Evolutionary conservation across 2,888 invertebrate species (phyloP).

Genomic region (Raillietiella orientalis): DNA sequence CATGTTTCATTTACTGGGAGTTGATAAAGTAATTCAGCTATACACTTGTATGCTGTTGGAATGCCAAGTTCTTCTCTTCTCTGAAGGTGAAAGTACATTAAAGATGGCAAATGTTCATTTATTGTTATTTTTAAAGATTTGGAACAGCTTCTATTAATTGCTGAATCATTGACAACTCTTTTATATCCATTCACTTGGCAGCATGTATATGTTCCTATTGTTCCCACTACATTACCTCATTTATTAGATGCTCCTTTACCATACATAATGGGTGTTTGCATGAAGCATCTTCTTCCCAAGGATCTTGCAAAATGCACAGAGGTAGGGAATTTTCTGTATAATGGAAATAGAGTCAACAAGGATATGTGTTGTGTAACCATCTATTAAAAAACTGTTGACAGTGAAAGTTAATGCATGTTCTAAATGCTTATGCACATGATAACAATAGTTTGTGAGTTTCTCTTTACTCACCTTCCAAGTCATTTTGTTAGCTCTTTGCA

Average conservation of each 20-base stretch:
- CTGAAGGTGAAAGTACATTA: conserved; percentile 27
- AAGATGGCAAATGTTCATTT: conserved; percentile 1
- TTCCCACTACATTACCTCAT: conserved; percentile 74
- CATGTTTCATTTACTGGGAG: conserved; percentile 57
- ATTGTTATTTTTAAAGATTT: conserved; percentile 29
- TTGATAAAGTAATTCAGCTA: conserved; percentile 67
- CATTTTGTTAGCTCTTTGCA: too few relatives aligned
- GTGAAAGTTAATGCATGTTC: too few relatives aligned
- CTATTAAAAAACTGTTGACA: too few relatives aligned
- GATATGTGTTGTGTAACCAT: too few relatives aligned
- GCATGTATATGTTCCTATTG: conserved; percentile 92
- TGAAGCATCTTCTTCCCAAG: too few relatives aligned
- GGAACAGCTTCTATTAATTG: conserved; percentile 79
- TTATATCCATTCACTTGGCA: conserved; percentile 91
- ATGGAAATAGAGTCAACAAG: too few relatives aligned
- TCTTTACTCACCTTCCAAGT: too few relatives aligned
- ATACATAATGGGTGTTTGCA: conserved; percentile 97
- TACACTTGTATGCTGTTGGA: conserved; percentile 83
- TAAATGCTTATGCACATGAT: too few relatives aligned
- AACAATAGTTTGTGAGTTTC: too few relatives aligned
- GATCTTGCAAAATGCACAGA: too few relatives aligned
- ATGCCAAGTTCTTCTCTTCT: conserved; percentile 78
- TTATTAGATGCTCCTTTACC: conserved; percentile 98
- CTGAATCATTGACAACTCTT: conserved; percentile 64
- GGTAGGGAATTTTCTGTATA: too few relatives aligned